A percentile compares a stretch with the other conserved stretches of the same genome.
phyloP scores from a whole-genome alignment of 2,797 vertebrate genomes.

The Eremophila alpestris region DNA sequence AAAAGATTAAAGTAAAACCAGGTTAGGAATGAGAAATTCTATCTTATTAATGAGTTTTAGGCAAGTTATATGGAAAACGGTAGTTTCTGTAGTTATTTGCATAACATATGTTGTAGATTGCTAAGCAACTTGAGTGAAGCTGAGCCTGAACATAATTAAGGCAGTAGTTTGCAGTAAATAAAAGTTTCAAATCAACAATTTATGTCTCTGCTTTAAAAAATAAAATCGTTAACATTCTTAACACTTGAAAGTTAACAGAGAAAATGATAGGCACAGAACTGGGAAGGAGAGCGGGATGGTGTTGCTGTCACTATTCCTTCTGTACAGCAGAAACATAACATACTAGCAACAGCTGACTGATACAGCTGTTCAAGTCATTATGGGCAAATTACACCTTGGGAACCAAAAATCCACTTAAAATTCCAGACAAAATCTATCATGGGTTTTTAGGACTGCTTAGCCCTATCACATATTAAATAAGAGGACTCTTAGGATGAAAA shows the following conservation, averaged over 20 bases:
- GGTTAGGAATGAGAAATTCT: constrained; percentile 38
- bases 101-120: constrained; percentile 56
- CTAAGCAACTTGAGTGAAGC: constrained; percentile 21
- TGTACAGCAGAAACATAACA: background rate
- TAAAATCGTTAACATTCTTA: background rate
- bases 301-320: background rate
- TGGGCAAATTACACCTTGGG: background rate
- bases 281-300: background rate
- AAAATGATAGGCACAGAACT: background rate
- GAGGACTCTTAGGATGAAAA: background rate
- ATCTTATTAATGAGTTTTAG: constrained; percentile 15
- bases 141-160: constrained; percentile 53
- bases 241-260: background rate
- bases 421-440: background rate
- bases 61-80: constrained; percentile 33
- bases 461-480: background rate
- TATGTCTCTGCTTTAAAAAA: constrained; percentile 12
- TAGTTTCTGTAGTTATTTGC: constrained; percentile 63
- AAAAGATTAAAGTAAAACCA: constrained; percentile 6
- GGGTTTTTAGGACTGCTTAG: background rate
- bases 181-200: constrained; percentile 41
- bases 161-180: constrained; percentile 32
- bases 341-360: background rate
- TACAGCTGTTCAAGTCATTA: background rate
- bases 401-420: background rate